Conservation (phyloP, 2,888 invertebrate species). For the Trichopoda pennipes region DNA sequence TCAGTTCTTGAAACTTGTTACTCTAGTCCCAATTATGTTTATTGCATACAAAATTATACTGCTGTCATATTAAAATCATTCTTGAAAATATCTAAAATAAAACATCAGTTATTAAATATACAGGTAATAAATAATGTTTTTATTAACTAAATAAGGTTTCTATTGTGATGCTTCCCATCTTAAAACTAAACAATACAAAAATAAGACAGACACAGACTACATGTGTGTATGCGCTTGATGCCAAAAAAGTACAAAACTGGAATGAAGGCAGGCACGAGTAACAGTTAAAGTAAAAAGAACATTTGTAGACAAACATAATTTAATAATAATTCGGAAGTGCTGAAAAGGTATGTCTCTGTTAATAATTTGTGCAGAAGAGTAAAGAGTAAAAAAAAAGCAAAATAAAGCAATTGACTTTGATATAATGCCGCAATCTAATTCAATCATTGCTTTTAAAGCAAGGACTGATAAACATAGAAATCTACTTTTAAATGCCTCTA, state of each 20-base stretch:
- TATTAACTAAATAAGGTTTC: slow-evolving; percentile 31
- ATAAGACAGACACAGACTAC: slow-evolving; percentile 28
- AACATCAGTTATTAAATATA: slow-evolving; percentile 38
- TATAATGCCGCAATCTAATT: slow-evolving; percentile 45
- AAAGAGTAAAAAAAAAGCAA: not conserved
- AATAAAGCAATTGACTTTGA: slow-evolving; percentile 42
- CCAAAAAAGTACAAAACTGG: slow-evolving; percentile 22
- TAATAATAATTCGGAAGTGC: slow-evolving; percentile 68
- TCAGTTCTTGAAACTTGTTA: too few species aligned
- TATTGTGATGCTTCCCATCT: not conserved
- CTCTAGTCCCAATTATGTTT: too few species aligned
- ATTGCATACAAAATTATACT: not conserved
- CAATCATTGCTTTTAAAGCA: not conserved
- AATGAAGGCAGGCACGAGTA: slow-evolving; percentile 7
- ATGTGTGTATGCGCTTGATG: slow-evolving; percentile 15
- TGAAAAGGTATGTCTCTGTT: slow-evolving; percentile 63
- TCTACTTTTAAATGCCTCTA: not conserved
- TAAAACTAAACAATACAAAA: not conserved
- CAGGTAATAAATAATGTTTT: slow-evolving; percentile 58
- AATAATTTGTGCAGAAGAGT: slow-evolving; percentile 37
- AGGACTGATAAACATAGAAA: not conserved
- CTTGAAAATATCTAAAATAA: slow-evolving; percentile 45
- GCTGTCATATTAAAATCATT: slow-evolving; percentile 57
- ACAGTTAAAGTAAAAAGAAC: slow-evolving; percentile 31
- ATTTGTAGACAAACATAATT: slow-evolving; percentile 55